A percentile compares a stretch with the other conserved stretches of the same genome.
These are phyloP conservation scores for Callimorpha dominula DNA, from an alignment of 2,888 invertebrate genomes.

Conservation along the genomic window DNA sequence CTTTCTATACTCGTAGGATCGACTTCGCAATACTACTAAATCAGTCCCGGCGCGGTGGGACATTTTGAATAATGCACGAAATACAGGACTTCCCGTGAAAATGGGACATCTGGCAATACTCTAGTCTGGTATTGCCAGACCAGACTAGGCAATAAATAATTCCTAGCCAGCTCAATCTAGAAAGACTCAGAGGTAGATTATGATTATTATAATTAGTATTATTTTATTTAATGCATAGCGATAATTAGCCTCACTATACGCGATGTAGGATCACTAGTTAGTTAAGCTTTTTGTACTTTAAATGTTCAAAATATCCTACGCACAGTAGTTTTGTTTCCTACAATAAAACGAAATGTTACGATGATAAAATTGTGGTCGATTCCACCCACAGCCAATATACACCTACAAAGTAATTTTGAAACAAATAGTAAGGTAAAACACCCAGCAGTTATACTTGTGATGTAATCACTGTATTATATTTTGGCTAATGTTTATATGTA, in stretches of 20 bases:
- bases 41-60: too few species aligned
- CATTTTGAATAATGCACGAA: too few species aligned
- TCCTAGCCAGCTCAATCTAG: too few species aligned
- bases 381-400: not conserved
- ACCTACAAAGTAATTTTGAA: constrained; percentile 8
- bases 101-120: too few species aligned
- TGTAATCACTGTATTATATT: constrained; percentile 42
- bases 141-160: too few species aligned
- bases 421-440: not conserved
- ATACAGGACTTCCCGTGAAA: too few species aligned
- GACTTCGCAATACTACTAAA: too few species aligned
- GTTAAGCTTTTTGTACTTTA: not conserved
- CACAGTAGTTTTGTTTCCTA: not conserved
- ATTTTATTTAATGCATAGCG: too few species aligned
- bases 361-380: not conserved
- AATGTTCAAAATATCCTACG: not conserved
- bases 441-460: constrained; percentile 54
- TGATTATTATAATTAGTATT: too few species aligned
- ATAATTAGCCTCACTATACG: not conserved
- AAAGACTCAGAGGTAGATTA: too few species aligned
- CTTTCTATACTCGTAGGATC: too few species aligned
- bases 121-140: too few species aligned
- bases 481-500: constrained; percentile 65
- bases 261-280: not conserved
- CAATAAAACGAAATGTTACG: not conserved